A percentile compares a stretch with the other conserved stretches of the same genome.
phyloP scores from a whole-genome alignment of 2,797 vertebrate genomes.

The Macropus fuliginosus region DNA sequence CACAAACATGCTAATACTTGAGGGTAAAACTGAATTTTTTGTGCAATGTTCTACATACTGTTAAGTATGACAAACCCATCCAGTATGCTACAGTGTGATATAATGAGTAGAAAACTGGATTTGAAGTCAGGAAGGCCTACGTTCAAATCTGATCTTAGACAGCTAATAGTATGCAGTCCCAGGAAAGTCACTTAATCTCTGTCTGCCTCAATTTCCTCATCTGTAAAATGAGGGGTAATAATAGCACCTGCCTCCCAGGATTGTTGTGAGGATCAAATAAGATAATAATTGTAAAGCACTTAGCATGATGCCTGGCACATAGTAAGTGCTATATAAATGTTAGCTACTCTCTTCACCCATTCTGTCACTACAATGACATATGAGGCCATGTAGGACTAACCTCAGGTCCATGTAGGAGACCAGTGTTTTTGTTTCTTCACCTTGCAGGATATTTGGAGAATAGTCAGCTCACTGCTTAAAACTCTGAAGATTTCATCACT shows the following conservation, averaged over 20 bases:
- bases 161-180: background rate
- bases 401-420: background rate
- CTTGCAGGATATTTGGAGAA: constrained; percentile 91
- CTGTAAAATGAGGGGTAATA: background rate
- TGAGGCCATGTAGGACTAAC: background rate
- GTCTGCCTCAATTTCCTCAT: background rate
- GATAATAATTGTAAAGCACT: background rate
- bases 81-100: background rate
- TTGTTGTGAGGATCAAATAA: background rate
- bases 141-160: background rate
- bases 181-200: background rate
- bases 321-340: background rate
- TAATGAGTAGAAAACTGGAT: background rate
- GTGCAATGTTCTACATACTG: background rate
- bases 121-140: background rate
- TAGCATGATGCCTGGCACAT: background rate
- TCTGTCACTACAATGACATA: background rate
- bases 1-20: background rate
- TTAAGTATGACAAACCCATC: background rate
- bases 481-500: constrained; percentile 88
- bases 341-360: background rate
- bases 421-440: constrained; percentile 49
- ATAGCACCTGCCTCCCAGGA: background rate
- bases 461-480: constrained; percentile 92
- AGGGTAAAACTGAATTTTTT: background rate